Conservation (phyloP, 2,797 vertebrate species). For the Spea hammondii region DNA sequence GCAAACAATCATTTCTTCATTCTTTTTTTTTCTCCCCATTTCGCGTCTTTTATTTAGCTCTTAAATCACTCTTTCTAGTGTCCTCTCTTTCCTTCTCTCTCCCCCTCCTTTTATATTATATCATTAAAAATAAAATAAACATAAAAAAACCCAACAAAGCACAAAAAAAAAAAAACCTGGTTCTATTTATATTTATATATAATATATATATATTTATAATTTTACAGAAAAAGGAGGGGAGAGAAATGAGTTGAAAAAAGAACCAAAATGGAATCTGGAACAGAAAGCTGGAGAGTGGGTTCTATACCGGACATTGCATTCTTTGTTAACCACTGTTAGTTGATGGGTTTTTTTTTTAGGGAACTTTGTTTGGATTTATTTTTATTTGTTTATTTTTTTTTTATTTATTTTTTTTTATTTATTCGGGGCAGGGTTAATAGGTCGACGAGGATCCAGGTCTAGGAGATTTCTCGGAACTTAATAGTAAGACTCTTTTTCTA, state of each 20-base stretch:
- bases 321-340: slow-evolving; percentile 20
- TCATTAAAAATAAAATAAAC: slow-evolving; percentile 23
- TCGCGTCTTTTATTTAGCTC: neutral
- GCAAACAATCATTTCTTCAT: neutral
- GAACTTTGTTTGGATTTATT: neutral
- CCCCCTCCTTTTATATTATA: slow-evolving; percentile 38
- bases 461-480: slow-evolving; percentile 59
- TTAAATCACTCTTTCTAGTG: neutral
- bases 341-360: slow-evolving; percentile 22
- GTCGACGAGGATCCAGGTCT: slow-evolving; percentile 37
- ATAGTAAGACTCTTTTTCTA: slow-evolving; percentile 71
- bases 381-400: slow-evolving; percentile 26
- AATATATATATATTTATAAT: slow-evolving; percentile 55
- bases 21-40: neutral
- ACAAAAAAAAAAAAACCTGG: slow-evolving; percentile 14
- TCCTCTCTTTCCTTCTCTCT: slow-evolving; percentile 6
- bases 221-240: slow-evolving; percentile 48
- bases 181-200: slow-evolving; percentile 54
- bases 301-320: slow-evolving; percentile 17
- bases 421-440: slow-evolving; percentile 27
- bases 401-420: slow-evolving; percentile 2
- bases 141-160: neutral
- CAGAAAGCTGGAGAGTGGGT: slow-evolving; percentile 25
- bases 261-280: slow-evolving; percentile 41
- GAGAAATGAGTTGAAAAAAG: slow-evolving; percentile 45